Conservation (phyloP, 2,113 vertebrate species). For the Oreamnos americanus region DNA sequence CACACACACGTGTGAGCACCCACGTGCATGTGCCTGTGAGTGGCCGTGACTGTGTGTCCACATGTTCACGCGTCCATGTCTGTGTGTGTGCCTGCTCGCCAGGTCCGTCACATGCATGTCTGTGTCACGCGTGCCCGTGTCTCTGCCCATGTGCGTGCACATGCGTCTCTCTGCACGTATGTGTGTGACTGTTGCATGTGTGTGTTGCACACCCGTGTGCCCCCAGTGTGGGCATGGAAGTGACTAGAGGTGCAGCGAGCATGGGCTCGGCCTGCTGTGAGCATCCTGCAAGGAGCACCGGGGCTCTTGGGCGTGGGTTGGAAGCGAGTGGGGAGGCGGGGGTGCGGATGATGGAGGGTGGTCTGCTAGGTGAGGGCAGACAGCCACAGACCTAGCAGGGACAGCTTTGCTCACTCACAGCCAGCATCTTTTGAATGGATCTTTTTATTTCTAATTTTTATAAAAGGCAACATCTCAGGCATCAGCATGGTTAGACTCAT, state of each 20-base stretch:
- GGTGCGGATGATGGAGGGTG: rapidly evolving
- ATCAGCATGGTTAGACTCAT: not conserved
- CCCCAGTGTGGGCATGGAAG: not conserved
- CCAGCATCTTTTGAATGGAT: slow-evolving; percentile 45
- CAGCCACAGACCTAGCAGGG: not conserved
- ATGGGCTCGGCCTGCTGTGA: not conserved
- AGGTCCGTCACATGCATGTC: not conserved
- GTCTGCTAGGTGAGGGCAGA: not conserved
- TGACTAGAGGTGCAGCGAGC: rapidly evolving
- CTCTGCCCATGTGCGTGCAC: too few relatives aligned
- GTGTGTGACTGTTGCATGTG: not conserved
- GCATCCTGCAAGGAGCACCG: rapidly evolving
- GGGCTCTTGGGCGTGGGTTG: rapidly evolving
- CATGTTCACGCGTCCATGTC: not conserved
- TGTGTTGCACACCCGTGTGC: not conserved
- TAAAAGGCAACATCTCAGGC: slow-evolving; percentile 5
- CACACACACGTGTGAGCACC: not conserved
- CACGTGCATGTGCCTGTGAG: rapidly evolving
- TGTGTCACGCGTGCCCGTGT: not conserved
- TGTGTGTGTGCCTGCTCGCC: not conserved
- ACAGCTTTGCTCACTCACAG: slow-evolving; percentile 36
- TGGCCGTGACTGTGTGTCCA: rapidly evolving
- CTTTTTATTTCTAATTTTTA: slow-evolving; percentile 75
- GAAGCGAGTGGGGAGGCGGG: not conserved
- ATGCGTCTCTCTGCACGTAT: rapidly evolving